Evolutionary conservation across 1,140 invertebrate genomes (phyloP), one percentile per base, ranked within the genome.

Genomic region (Apis cerana): DNA sequence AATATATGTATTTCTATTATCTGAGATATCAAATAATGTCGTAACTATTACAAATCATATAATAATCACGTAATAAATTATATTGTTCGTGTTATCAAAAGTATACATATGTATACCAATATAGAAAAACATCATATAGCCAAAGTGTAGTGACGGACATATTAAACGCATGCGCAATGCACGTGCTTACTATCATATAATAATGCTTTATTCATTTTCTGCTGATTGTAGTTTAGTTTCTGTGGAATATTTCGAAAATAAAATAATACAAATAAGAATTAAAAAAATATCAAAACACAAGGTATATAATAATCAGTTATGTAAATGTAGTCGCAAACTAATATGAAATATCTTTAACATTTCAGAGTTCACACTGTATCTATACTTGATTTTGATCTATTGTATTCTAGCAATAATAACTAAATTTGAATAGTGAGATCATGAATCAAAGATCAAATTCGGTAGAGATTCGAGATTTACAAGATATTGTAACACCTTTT

Each of bases 401-500:
- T 56, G 27, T 56, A 70, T 7, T 58, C 17, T 17, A 65, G 13
- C 1, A 43, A 4, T 48, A 23, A 56, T 56, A 83, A 78, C 71
- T 43, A 78, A 82, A 75, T 13, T 69, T 21, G 3, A 23, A 54
- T 59, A 59, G n/a, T 19, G 23, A 88, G 68, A 80, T 85, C 52
- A 88, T 90, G 64, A 84, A 70, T 17, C 85, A 91, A 65, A 89
- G 77, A 69, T 90, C 87, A 1, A 80, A 82, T 70, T 92, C 91
- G 0, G 58, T 86, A 62, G 92, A 93, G n/a, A 93, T 93, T 58
- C 72, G 62, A 7, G 86, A 84, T 76, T 83, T 94, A 23, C 79
- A 89, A 68, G 92, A 94, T 65, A 89, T 80, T 77, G 69, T 3
- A 1, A 88, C 93, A 75, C 93, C 93, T 5, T 79, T 91, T 61